Conservation (phyloP, 2,113 vertebrate genomes). For the Talpa occidentalis region DNA sequence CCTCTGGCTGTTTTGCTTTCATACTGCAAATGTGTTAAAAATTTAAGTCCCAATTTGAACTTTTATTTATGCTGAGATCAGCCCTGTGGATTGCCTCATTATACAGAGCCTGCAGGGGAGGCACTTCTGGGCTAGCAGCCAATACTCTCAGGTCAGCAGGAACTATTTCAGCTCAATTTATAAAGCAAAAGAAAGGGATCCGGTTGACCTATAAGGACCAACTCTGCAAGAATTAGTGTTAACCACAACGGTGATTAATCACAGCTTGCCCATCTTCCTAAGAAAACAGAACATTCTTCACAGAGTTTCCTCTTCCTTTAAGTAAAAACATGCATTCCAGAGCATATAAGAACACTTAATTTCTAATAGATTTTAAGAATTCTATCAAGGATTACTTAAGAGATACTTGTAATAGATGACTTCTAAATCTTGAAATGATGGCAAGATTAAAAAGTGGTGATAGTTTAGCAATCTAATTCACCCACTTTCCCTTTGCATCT, state of each 20-base stretch:
- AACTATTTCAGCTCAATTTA: conserved; percentile 62
- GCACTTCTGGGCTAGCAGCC: conserved; percentile 63
- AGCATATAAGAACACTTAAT: conserved; percentile 25
- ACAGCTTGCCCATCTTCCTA: conserved; percentile 47
- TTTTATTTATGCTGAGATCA: conserved; percentile 76
- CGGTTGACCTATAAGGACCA: conserved; percentile 54
- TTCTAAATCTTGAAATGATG: background rate
- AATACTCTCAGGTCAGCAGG: conserved; percentile 42
- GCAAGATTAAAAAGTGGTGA: background rate
- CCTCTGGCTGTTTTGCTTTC: conserved; percentile 61
- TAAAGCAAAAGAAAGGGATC: conserved; percentile 62
- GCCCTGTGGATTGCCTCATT: conserved; percentile 61
- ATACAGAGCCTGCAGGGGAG: conserved; percentile 45
- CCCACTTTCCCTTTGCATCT: background rate
- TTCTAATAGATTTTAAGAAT: background rate
- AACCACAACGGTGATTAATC: conserved; percentile 41
- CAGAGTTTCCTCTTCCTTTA: background rate
- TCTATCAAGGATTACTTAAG: background rate
- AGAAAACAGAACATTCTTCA: conserved; percentile 44
- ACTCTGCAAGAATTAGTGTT: conserved; percentile 56
- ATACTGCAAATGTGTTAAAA: conserved; percentile 66
- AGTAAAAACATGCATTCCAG: background rate
- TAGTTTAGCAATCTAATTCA: background rate
- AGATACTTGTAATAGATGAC: background rate
- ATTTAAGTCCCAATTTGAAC: conserved; percentile 66